Conservation (phyloP, 2,797 vertebrate genomes). For the Sebastes hubbsi region DNA sequence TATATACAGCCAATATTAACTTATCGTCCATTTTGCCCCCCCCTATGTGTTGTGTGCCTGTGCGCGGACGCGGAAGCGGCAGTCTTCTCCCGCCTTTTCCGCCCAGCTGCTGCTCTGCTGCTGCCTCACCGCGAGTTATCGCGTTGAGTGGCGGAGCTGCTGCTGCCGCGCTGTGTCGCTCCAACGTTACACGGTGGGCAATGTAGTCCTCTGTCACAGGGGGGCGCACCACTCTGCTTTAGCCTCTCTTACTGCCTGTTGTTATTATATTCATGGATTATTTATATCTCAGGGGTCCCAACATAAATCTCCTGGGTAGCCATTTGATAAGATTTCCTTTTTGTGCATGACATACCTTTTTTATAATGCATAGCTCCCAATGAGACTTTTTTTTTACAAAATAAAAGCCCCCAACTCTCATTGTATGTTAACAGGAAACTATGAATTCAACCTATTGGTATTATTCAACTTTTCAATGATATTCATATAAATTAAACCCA, state of each 20-base stretch:
- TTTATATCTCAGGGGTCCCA: not conserved
- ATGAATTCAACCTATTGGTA: too few relatives aligned
- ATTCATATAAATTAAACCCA: too few relatives aligned
- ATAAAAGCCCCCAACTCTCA: too few relatives aligned
- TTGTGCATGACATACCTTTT: too few relatives aligned
- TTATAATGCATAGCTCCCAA: too few relatives aligned
- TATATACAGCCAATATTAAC: slow-evolving; percentile 78
- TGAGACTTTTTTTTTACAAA: too few relatives aligned
- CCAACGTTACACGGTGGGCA: not conserved
- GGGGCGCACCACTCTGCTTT: slow-evolving; percentile 33
- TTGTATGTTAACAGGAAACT: too few relatives aligned
- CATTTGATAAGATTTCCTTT: too few relatives aligned
- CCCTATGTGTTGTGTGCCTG: slow-evolving; percentile 6
- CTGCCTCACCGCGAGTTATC: slow-evolving; percentile 55
- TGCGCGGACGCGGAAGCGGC: slow-evolving; percentile 79
- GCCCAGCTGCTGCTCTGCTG: slow-evolving; percentile 54
- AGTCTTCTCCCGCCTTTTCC: slow-evolving; percentile 80
- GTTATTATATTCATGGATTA: not conserved
- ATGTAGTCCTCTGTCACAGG: not conserved
- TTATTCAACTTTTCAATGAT: too few relatives aligned
- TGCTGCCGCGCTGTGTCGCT: slow-evolving; percentile 63
- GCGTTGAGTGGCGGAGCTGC: slow-evolving; percentile 51
- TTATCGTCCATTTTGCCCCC: slow-evolving; percentile 80
- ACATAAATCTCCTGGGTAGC: not conserved
- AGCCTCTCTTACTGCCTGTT: not conserved